Evolutionary conservation across 2,797 vertebrate genomes (phyloP).

Genomic region (Rhinogobio ventralis): DNA sequence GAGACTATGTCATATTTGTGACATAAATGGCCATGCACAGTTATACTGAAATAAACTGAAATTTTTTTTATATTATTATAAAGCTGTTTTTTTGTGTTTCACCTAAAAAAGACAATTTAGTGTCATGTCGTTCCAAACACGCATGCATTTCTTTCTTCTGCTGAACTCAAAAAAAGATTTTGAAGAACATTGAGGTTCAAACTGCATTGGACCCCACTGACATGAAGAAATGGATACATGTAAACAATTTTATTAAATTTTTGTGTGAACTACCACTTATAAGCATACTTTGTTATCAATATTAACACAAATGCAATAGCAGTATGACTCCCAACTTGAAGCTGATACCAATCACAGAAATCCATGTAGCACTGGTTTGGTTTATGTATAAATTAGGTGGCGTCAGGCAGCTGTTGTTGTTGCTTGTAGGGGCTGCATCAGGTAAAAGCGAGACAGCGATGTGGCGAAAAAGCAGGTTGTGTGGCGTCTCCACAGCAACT

Average conservation of each 20-base stretch:
- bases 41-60: background rate
- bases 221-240: background rate
- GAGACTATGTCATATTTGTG: background rate
- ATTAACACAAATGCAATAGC: background rate
- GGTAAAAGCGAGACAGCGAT: constrained; percentile 28
- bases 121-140: background rate
- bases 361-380: constrained; percentile 5
- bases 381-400: constrained; percentile 17
- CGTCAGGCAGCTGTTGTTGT: constrained; percentile 29
- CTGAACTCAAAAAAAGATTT: background rate
- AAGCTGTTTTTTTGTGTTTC: background rate
- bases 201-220: background rate
- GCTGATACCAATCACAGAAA: background rate
- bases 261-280: background rate
- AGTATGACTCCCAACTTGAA: background rate
- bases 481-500: constrained; percentile 45
- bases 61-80: too few species aligned
- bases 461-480: constrained; percentile 16
- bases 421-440: constrained; percentile 26
- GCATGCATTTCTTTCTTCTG: background rate
- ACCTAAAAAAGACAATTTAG: background rate
- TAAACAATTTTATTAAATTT: background rate
- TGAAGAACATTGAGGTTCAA: background rate
- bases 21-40: background rate
- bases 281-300: background rate